Base-by-base conservation (phyloP, 2,888 invertebrate species). In the Diaperis boleti region DNA sequence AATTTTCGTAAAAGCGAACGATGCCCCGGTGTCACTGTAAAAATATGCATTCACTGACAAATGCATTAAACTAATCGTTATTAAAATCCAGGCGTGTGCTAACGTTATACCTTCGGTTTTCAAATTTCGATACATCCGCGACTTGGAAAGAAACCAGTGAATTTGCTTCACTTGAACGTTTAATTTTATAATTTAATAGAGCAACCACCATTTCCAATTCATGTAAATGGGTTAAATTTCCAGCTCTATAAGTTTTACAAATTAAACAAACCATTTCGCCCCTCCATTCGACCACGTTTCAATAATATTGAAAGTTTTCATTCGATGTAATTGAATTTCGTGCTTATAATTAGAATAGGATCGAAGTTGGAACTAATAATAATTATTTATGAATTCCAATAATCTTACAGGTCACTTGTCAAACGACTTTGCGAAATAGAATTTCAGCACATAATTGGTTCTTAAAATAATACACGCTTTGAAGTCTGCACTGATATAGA, bases 1-100 rank as follows among this genome's bases (percentile, higher is more conserved):
- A 31, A 4, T 11, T 55, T 55, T 54, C 18, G 42, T 31, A 55
- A 55, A 31, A 42, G 15, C 50, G 11, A 4, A 10, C 20, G 50
- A 29, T 22, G 20, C 7, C 2, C 33, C 17, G 20, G 6, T 45
- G 26, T 20, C 41, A n/a, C n/a, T 39, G 29, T 33, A 49, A 49
- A 49, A 45, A 26, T 5, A 26, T 26, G 26, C 11, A 33, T 33
- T n/a, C 11, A 33, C 22, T 22, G 22, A 4, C 5, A 22, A 22
- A 22, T n/a, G n/a, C n/a, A n/a, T n/a, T n/a, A 22, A 22, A 6
- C 22, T 22, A 7, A 22, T 7, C 22, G 22, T 22, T 22, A 6
- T 22, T 7, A 7, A 22, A 22, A 22, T 7, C 7, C 4, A 7
- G 22, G 22, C 22, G 22, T 22, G 4, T 22, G 22, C 22, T 22